Base-by-base conservation (phyloP, 2,113 vertebrate genomes). In the Brachionichthys hirsutus region DNA sequence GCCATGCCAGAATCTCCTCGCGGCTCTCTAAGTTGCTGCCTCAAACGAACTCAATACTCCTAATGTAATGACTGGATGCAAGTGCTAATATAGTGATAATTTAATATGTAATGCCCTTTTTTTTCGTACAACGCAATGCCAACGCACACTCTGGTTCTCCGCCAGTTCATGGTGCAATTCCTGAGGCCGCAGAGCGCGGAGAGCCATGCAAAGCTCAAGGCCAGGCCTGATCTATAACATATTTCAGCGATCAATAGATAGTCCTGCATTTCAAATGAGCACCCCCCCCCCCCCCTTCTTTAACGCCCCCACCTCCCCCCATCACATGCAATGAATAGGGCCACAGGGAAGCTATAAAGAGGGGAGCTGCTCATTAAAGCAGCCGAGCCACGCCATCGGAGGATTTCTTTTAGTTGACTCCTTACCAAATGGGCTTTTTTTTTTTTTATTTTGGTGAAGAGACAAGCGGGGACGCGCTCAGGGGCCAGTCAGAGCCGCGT, bases 41-140 rank as follows among this genome's bases (percentile, higher is more conserved):
- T 86, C 54, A 81, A 85, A 85, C 75, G 67, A 84, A 89, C 85
- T 89, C 89, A 86, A 90, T 90, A 88, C 82, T 86, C 78, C 85
- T 91, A 90, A 92, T 91, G 91, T 91, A 92, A 92, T 92, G 89
- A 91, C 88, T 88, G 88, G 87, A 90, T 90, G 87, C 86, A 89
- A 85, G 88, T 87, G 88, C 90, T 91, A 92, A 92, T 92, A 91
- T 90, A 90, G 85, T 92, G 88, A 90, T 91, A 90, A 91, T 91
- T 91, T 89, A 92, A 91, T 91, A 91, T 86, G 84, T 90, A 92
- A 89, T 85, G 89, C 84, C 84, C 89, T 86, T 90, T 90, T 86
- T 90, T 91, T 90, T 85, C 80, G 50, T 85, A 85, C 82, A 82
- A 80, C 70, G 77, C 84, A 85, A 71, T 80, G 88, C 81, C 85